A percentile compares a stretch with the other conserved stretches of the same genome.
Evolutionary conservation across 1,140 invertebrate species (phyloP).

Genomic region (Tetramorium simillimum): DNA sequence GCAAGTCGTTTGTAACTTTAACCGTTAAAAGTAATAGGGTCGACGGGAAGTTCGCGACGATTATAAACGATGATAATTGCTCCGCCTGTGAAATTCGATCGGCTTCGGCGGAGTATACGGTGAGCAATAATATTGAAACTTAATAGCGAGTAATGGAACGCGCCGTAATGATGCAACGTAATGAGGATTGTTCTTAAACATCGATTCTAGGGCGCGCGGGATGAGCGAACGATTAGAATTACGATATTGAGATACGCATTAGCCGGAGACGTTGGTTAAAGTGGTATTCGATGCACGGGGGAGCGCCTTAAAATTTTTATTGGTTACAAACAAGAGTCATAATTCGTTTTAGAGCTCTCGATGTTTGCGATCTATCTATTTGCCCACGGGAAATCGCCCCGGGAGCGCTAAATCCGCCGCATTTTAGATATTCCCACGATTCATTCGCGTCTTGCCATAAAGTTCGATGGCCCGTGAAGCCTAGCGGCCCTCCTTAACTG

Average conservation of each 20-base stretch:
- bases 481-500: slow-evolving; percentile 57
- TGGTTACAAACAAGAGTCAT: slow-evolving; percentile 25
- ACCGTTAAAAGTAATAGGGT: slow-evolving; percentile 56
- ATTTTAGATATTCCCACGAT: slow-evolving; percentile 75
- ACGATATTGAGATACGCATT: slow-evolving; percentile 3
- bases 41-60: slow-evolving; percentile 41
- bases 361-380: slow-evolving; percentile 39
- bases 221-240: background rate
- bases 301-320: slow-evolving; percentile 55
- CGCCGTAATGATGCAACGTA: slow-evolving; percentile 1
- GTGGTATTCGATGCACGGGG: background rate
- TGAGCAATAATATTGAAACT: slow-evolving; percentile 52
- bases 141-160: slow-evolving; percentile 47
- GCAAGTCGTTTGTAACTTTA: slow-evolving; percentile 39
- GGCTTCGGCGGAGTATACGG: background rate
- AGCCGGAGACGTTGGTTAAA: background rate
- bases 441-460: slow-evolving; percentile 72
- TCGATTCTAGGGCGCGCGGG: background rate
- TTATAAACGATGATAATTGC: slow-evolving; percentile 51
- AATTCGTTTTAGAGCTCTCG: slow-evolving; percentile 13
- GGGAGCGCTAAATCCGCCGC: slow-evolving; percentile 58
- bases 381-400: slow-evolving; percentile 8
- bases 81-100: slow-evolving; percentile 38
- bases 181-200: slow-evolving; percentile 45
- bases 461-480: slow-evolving; percentile 77